Evolutionary conservation across 2,888 invertebrate genomes (phyloP).

Genomic region (Eupithecia inturbata): DNA sequence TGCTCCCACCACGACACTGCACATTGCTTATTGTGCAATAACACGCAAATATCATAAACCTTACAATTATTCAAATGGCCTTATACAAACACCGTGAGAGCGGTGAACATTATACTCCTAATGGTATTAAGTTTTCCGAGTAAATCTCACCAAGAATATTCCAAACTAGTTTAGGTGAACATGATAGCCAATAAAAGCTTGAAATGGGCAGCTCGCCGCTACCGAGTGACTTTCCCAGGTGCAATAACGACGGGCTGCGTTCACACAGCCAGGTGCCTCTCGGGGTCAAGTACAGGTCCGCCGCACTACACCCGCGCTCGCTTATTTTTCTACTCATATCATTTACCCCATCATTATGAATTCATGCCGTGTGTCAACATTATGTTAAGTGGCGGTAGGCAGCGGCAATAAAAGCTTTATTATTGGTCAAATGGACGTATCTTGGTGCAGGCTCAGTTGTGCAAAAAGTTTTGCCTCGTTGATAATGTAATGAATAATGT

Average conservation of each 20-base stretch:
- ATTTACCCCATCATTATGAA: constrained; percentile 42
- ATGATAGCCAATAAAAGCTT: constrained; percentile 79
- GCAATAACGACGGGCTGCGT: constrained; percentile 62
- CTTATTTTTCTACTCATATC: constrained; percentile 39
- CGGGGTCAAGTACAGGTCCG: constrained; percentile 60
- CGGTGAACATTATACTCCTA: constrained; percentile 57
- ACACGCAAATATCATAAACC: constrained; percentile 69
- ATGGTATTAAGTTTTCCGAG: constrained; percentile 45
- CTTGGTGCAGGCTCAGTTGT: constrained; percentile 46
- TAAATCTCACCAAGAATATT: constrained; percentile 72
- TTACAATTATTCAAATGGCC: constrained; percentile 43
- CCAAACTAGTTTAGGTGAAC: constrained; percentile 75
- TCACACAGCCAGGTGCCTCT: constrained; percentile 63
- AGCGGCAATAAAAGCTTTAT: constrained; percentile 43
- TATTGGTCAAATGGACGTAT: constrained; percentile 41
- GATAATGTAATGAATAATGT: constrained; percentile 56
- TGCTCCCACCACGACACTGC: constrained; percentile 62
- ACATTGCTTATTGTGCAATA: constrained; percentile 68
- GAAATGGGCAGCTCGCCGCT: constrained; percentile 72
- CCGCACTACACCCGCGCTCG: constrained; percentile 36
- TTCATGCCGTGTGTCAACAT: constrained; percentile 43
- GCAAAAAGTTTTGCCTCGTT: constrained; percentile 55
- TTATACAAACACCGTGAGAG: constrained; percentile 72
- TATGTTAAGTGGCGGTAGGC: constrained; percentile 38
- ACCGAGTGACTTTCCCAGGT: constrained; percentile 76